A percentile compares a stretch with the other conserved stretches of the same genome.
Evolutionary conservation across 2,113 vertebrate species (phyloP).

Genomic region (Taxidea taxus): DNA sequence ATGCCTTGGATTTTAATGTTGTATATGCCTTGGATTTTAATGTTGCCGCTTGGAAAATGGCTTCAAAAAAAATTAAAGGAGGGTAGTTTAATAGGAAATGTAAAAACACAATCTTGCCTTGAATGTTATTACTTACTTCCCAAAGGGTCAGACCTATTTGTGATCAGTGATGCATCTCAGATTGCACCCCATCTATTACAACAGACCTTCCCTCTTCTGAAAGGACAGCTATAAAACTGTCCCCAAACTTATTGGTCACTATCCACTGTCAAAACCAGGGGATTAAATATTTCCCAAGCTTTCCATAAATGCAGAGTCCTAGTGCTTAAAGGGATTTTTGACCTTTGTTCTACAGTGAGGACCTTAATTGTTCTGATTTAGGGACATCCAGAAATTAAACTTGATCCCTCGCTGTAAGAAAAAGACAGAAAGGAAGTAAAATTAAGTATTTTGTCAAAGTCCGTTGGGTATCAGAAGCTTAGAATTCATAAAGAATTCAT

Average conservation of each 20-base stretch:
- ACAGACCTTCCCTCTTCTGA: background rate
- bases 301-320: background rate
- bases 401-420: background rate
- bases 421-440: background rate
- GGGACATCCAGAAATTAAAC: background rate
- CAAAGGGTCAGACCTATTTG: background rate
- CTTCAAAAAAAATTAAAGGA: slow-evolving; percentile 4
- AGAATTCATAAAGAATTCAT: background rate
- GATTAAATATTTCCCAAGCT: background rate
- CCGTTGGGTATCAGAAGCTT: background rate
- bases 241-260: background rate
- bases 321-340: background rate
- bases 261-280: background rate
- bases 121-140: background rate
- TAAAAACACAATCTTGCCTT: background rate
- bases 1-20: background rate
- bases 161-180: background rate
- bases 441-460: background rate
- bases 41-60: background rate
- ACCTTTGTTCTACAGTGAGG: background rate
- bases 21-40: background rate
- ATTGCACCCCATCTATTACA: background rate
- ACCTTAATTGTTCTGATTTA: background rate
- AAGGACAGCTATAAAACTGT: background rate
- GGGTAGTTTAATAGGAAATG: background rate